A percentile compares a stretch with the other conserved stretches of the same genome.
These are phyloP conservation scores for Meghimatium bilineatum DNA, from an alignment of 2,888 invertebrate species.

Conservation along the genomic window DNA sequence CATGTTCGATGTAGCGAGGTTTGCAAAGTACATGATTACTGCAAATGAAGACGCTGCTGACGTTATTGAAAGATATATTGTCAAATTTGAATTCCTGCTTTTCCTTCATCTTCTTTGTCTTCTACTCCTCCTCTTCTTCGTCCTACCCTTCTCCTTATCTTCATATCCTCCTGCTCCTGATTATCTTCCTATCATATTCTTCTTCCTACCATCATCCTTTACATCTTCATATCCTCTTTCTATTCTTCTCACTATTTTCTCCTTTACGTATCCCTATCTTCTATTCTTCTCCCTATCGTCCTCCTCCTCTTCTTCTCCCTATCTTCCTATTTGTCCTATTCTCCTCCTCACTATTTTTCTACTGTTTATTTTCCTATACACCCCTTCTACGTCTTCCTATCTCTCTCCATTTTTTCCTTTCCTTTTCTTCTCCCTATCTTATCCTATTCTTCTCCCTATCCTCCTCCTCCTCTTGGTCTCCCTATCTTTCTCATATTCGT, in stretches of 20 bases:
- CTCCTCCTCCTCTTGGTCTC: background rate
- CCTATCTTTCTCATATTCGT: slow-evolving; percentile 3
- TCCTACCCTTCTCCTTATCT: background rate
- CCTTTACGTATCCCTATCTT: background rate
- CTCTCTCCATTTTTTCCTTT: background rate
- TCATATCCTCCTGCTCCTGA: background rate
- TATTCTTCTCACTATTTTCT: background rate
- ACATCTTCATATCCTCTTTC: background rate
- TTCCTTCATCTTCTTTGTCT: background rate
- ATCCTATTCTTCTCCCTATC: background rate
- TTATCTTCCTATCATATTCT: background rate
- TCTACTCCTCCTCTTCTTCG: background rate
- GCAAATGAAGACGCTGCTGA: too few species aligned
- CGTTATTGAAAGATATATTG: too few species aligned
- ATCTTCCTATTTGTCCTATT: background rate
- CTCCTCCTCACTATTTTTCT: background rate
- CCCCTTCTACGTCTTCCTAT: background rate
- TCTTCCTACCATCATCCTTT: background rate
- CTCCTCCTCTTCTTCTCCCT: background rate
- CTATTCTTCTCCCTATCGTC: background rate
- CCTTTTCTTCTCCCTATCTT: background rate
- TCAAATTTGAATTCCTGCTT: background rate
- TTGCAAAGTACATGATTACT: too few species aligned
- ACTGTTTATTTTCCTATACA: background rate
- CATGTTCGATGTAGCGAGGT: too few species aligned